These are phyloP conservation scores for Microcebus ravelobensis DNA, from an alignment of 2,113 vertebrate genomes.

Conservation along the genomic window DNA sequence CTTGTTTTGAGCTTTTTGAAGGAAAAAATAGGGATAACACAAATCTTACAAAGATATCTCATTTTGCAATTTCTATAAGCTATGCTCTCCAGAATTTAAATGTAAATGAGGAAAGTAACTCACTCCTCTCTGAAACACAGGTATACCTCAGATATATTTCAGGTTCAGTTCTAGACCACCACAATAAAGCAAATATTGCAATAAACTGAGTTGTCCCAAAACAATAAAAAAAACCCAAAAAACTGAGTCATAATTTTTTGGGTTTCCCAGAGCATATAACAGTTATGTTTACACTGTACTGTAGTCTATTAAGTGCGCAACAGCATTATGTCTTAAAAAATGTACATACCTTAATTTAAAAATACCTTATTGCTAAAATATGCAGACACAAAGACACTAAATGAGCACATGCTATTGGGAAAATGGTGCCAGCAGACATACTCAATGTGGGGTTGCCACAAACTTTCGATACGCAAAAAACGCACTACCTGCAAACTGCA, in stretches of 20 bases:
- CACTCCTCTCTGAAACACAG: background rate
- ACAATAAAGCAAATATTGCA: background rate
- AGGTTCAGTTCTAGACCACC: background rate
- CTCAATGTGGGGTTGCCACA: background rate
- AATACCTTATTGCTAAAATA: background rate
- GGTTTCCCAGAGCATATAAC: background rate
- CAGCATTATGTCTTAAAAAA: background rate
- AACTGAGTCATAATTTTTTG: background rate
- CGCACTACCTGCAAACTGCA: background rate
- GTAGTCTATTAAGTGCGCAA: background rate
- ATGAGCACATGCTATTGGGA: too few relatives aligned
- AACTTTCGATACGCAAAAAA: background rate
- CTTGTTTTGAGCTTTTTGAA: constrained; percentile 35
- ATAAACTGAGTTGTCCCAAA: background rate
- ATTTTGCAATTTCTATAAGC: constrained; percentile 17
- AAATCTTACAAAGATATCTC: background rate
- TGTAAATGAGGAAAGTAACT: background rate
- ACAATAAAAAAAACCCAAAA: too few relatives aligned
- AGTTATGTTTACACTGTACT: background rate
- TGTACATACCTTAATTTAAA: background rate
- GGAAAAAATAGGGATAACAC: background rate
- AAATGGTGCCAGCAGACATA: background rate
- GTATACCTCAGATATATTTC: background rate
- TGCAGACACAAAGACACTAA: too few relatives aligned
- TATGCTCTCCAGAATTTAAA: constrained; percentile 20